These are phyloP conservation scores for Saccopteryx leptura DNA, from an alignment of 2,113 vertebrate genomes.

Conservation along the genomic window DNA sequence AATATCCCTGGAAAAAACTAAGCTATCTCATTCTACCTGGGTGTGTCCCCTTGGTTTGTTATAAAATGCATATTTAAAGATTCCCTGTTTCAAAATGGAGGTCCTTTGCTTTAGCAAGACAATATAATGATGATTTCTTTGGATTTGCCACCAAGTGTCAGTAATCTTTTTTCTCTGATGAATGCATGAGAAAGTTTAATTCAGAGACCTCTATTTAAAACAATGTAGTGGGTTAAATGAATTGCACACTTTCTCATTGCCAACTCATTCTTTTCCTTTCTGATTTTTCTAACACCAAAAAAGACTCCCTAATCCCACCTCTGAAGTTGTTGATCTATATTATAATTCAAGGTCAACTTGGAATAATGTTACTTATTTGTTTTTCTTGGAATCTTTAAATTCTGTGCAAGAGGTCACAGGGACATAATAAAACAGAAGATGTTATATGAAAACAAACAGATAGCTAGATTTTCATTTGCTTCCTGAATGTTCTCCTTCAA, in stretches of 20 bases:
- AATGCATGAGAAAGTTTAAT: slow-evolving; percentile 27
- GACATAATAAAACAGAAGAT: slow-evolving; percentile 63
- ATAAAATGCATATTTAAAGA: slow-evolving; percentile 53
- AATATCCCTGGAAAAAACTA: background rate
- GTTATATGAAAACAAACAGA: slow-evolving; percentile 62
- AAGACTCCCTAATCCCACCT: background rate
- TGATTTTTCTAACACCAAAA: slow-evolving; percentile 8
- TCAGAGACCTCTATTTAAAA: background rate
- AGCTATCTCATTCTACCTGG: slow-evolving; percentile 9
- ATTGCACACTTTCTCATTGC: background rate
- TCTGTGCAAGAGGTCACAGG: slow-evolving; percentile 50
- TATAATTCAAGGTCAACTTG: slow-evolving; percentile 51
- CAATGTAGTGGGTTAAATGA: background rate
- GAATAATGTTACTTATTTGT: slow-evolving; percentile 47
- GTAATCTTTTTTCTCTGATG: background rate
- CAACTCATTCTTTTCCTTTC: slow-evolving; percentile 10
- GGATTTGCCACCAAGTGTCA: background rate
- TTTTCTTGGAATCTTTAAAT: slow-evolving; percentile 71
- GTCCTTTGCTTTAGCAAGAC: slow-evolving; percentile 16
- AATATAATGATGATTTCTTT: slow-evolving; percentile 31
- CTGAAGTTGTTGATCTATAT: slow-evolving; percentile 32
- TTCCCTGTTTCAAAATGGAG: background rate
- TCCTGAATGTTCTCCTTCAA: slow-evolving; percentile 40
- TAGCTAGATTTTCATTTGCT: slow-evolving; percentile 61
- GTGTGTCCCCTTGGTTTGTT: background rate